Conservation (phyloP, 2,797 vertebrate genomes). For the Zalophus californianus region DNA sequence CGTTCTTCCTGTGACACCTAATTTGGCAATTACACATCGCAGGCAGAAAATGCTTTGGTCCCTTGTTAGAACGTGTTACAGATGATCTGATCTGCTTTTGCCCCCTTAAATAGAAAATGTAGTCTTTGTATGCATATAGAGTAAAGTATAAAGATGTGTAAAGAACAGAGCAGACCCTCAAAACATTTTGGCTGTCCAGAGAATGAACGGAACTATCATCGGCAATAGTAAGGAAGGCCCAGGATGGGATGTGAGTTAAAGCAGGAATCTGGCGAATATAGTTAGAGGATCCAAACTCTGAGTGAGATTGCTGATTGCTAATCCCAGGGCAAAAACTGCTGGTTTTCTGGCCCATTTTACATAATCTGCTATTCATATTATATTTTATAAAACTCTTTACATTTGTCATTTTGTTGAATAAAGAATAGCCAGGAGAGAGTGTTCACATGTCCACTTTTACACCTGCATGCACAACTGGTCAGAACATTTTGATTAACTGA, state of each 20-base stretch:
- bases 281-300: neutral
- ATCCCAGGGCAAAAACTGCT: neutral
- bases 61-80: neutral
- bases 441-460: neutral
- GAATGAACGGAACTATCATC: slow-evolving; percentile 36
- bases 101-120: neutral
- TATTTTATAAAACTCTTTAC: slow-evolving; percentile 10
- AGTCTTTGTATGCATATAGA: neutral
- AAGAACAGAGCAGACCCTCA: neutral
- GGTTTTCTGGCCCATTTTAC: slow-evolving; percentile 15
- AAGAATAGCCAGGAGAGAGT: slow-evolving; percentile 7
- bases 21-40: neutral
- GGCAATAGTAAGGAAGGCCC: neutral
- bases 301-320: neutral
- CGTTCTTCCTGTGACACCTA: neutral
- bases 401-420: slow-evolving; percentile 26
- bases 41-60: neutral
- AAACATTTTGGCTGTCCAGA: neutral
- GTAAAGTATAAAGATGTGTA: neutral
- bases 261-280: slow-evolving; percentile 16
- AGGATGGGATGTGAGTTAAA: slow-evolving; percentile 4
- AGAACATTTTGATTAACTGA: slow-evolving; percentile 36
- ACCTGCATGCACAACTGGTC: neutral
- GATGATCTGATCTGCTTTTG: neutral
- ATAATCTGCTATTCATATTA: slow-evolving; percentile 30